Percentiles rank a stretch among this genome's conserved stretches.
These are phyloP conservation scores for Catamblyrhynchus diadema DNA, from an alignment of 2,797 vertebrate species.

Conservation along the genomic window DNA sequence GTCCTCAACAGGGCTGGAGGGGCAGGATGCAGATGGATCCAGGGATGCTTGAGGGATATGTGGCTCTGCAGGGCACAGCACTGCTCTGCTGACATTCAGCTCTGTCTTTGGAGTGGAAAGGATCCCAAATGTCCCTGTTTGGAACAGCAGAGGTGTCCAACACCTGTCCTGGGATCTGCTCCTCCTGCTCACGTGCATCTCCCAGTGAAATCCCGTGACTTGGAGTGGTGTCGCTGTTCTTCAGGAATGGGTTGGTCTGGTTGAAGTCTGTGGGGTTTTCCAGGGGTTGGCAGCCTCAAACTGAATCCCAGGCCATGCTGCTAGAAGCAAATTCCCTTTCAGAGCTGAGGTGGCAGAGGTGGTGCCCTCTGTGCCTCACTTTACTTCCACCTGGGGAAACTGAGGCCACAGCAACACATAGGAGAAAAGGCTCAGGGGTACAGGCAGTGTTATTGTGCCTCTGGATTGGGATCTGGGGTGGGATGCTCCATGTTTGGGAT, in stretches of 20 bases:
- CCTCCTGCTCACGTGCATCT: rapidly evolving
- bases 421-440: background rate
- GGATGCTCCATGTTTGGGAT: background rate
- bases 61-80: background rate
- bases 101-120: rapidly evolving
- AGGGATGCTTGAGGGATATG: rapidly evolving
- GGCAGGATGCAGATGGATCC: background rate
- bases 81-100: background rate
- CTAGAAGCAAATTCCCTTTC: background rate
- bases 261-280: background rate
- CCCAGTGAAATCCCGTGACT: rapidly evolving
- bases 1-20: rapidly evolving
- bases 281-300: background rate
- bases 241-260: background rate
- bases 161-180: background rate
- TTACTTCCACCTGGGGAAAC: background rate
- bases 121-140: background rate
- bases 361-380: background rate
- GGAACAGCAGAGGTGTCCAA: background rate
- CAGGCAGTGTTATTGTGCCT: rapidly evolving
- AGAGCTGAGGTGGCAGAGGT: rapidly evolving
- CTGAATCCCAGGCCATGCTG: rapidly evolving
- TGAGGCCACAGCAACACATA: rapidly evolving
- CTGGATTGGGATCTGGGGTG: too few relatives aligned
- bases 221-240: rapidly evolving